Base-by-base conservation (phyloP, 2,113 vertebrate genomes). In the Loxodonta africana region DNA sequence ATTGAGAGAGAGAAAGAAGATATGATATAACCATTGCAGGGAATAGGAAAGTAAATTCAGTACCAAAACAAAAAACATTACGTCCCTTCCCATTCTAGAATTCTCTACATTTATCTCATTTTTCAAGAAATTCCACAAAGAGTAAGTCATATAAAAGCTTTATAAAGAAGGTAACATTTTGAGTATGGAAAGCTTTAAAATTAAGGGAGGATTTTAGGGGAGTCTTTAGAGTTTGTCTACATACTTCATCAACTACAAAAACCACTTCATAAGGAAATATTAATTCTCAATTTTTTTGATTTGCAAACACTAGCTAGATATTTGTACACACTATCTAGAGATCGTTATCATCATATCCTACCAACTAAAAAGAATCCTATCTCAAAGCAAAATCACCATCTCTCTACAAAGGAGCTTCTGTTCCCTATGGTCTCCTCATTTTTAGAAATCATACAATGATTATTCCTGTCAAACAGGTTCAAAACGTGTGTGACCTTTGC, bases 31-130 rank as follows among this genome's bases (percentile, higher is more conserved):
- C 82, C 20, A 48, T 69, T 82, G 4, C 5, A 60, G 83, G 11
- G 84, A 93, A 83, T 46, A 15, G 65, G 76, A 90, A 83, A 78
- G 23, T 65, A 95, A 90, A 71, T 41, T 82, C 57, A 41, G 67
- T 78, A 82, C 3, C 23, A 82, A 95, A 85, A 89, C 30, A 89
- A 46, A 18, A 85, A 92, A 37, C 88, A 8, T 77, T 2, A 28
- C 26, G 20, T 53, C 6, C 30, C 6, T 88, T 95, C 46, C 20
- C 63, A 14, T 84, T 94, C 7, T 91, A 82, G n/a, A 92, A 89
- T 73, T 95, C 83, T 71, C 37, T 41, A 17, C 0, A 85, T n/a
- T 41, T 80, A 33, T n/a, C 37, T 74, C 30, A 84, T 95, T 63
- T 83, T 78, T 14, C 18, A 76, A 97, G 53, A 62, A 87, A 71